These are phyloP conservation scores for Pediacus dermestoides DNA, from an alignment of 2,888 invertebrate species.

Conservation along the genomic window DNA sequence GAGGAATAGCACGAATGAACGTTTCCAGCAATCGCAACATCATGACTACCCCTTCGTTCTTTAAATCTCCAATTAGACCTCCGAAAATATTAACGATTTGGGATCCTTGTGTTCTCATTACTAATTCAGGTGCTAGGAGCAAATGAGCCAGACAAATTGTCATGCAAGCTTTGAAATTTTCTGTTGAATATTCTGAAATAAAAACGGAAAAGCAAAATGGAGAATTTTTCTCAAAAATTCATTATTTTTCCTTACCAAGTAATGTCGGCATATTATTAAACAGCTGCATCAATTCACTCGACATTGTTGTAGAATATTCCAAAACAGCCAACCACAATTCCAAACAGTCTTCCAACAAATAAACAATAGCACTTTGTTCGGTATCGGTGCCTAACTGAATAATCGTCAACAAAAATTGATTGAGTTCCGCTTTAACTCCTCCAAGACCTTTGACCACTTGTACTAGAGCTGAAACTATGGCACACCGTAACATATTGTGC, in stretches of 20 bases:
- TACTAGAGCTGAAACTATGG: constrained; percentile 82
- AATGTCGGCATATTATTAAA: constrained; percentile 72
- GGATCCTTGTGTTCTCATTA: constrained; percentile 68
- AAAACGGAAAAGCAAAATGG: constrained; percentile 9
- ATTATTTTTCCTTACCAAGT: constrained; percentile 54
- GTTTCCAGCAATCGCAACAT: constrained; percentile 73
- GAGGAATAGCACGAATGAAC: constrained; percentile 70
- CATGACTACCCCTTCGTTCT: constrained; percentile 67
- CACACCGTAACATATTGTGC: constrained; percentile 87
- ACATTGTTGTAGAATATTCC: constrained; percentile 67
- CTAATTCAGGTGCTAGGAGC: constrained; percentile 73
- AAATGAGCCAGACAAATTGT: constrained; percentile 81
- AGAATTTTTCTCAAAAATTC: not conserved
- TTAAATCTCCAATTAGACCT: constrained; percentile 74
- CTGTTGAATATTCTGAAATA: constrained; percentile 71
- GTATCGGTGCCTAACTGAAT: constrained; percentile 75
- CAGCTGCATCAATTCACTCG: constrained; percentile 66
- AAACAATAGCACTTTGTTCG: constrained; percentile 76
- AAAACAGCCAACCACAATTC: constrained; percentile 85
- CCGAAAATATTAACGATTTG: constrained; percentile 68
- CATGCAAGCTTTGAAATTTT: constrained; percentile 74
- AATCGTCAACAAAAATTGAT: constrained; percentile 64
- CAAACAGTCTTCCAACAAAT: constrained; percentile 87
- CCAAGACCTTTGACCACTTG: constrained; percentile 76
- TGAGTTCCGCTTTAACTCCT: constrained; percentile 52